phyloP scores from a whole-genome alignment of 2,888 invertebrate genomes.

The Psococerastis gibbosa region DNA sequence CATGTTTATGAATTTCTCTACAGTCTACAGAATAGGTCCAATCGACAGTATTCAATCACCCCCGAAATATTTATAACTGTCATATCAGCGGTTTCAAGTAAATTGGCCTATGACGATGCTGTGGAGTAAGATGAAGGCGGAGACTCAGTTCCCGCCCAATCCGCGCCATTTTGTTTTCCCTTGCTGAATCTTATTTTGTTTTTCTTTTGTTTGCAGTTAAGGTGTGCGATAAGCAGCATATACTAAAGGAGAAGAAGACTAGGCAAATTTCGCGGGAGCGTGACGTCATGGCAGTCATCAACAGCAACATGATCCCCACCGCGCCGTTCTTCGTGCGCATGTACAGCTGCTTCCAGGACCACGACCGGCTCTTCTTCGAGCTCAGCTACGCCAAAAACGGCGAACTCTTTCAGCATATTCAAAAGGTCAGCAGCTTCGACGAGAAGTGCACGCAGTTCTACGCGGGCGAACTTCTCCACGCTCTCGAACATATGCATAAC shows the following conservation, averaged over 20 bases:
- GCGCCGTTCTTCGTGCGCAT: constrained; percentile 79
- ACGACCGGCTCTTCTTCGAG: constrained; percentile 82
- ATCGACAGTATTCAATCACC: no score
- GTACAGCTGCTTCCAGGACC: constrained; percentile 93
- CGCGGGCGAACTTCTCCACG: constrained; percentile 79
- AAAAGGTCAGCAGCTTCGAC: constrained; percentile 78
- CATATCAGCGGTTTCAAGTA: no score
- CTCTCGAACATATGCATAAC: constrained; percentile 77
- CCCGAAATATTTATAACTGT: no score
- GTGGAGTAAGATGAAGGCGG: no score
- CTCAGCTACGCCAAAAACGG: constrained; percentile 89
- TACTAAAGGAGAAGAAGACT: constrained; percentile 81
- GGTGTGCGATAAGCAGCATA: constrained; percentile 91
- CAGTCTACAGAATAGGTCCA: no score
- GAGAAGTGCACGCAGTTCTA: constrained; percentile 82
- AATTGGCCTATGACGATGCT: no score
- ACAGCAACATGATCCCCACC: constrained; percentile 34
- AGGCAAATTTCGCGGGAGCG: constrained; percentile 88
- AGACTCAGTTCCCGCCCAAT: no score
- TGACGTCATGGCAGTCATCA: constrained; percentile 75
- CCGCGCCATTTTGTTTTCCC: no score
- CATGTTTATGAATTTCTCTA: no score
- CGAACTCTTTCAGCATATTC: constrained; percentile 81
- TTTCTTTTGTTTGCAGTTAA: no score
- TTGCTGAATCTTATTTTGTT: no score